A percentile compares a stretch with the other conserved stretches of the same genome.
phyloP scores from a whole-genome alignment of 2,113 vertebrate genomes.

The Brachyhypopomus gauderio region DNA sequence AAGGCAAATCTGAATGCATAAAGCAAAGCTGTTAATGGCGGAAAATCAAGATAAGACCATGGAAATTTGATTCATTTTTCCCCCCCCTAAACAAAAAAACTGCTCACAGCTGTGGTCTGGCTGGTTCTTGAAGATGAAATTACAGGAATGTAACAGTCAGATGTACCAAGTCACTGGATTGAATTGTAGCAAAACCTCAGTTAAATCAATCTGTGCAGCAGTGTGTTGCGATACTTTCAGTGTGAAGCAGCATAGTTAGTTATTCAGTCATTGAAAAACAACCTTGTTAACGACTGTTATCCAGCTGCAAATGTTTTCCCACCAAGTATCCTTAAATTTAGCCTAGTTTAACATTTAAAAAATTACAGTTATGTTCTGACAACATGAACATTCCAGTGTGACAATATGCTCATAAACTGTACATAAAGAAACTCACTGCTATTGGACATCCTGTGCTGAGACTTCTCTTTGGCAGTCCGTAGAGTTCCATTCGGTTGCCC shows the following conservation, averaged over 20 bases:
- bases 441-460: constrained; percentile 80
- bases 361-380: neutral
- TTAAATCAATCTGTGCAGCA: constrained; percentile 14
- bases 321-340: neutral
- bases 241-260: neutral
- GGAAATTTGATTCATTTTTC: neutral
- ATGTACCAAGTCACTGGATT: neutral
- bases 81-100: neutral
- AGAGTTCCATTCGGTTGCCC: constrained; percentile 76
- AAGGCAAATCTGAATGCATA: constrained; percentile 1
- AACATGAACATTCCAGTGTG: too few species aligned
- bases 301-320: neutral
- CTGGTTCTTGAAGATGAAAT: neutral
- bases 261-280: neutral
- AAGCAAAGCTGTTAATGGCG: constrained; percentile 16
- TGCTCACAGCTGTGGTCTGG: constrained; percentile 3
- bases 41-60: neutral
- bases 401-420: neutral
- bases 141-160: neutral
- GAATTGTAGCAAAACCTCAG: neutral
- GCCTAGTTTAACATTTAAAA: neutral
- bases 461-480: constrained; percentile 83
- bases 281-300: neutral
- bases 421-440: constrained; percentile 59
- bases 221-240: neutral